Percentiles rank a stretch among this genome's conserved stretches.
These are phyloP conservation scores for Morus bassanus DNA, from an alignment of 2,797 vertebrate genomes.

Conservation along the genomic window DNA sequence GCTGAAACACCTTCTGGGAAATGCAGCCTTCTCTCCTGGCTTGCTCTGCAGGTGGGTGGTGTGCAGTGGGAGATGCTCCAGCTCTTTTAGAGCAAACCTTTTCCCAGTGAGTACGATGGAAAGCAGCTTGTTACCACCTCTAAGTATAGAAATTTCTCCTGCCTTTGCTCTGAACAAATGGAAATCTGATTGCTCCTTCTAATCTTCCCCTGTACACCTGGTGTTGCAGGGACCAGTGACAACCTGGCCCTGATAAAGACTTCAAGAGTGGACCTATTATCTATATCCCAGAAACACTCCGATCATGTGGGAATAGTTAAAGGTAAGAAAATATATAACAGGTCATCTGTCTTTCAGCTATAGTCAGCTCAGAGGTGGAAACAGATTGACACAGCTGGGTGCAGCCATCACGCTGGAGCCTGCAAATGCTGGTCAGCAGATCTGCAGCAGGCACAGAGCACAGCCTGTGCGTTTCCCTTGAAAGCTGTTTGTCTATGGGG, in stretches of 20 bases:
- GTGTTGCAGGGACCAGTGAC: conserved; percentile 2
- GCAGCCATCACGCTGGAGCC: not conserved
- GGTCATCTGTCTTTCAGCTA: conserved; percentile 38
- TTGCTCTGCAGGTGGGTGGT: not conserved
- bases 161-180: not conserved
- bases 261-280: conserved; percentile 27
- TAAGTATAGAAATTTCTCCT: not conserved
- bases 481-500: not conserved
- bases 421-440: not conserved
- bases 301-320: conserved; percentile 46
- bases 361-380: conserved; percentile 21
- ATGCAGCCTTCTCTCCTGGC: not conserved
- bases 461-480: fast-evolving
- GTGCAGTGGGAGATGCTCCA: not conserved
- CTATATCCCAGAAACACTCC: not conserved
- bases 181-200: not conserved
- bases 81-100: not conserved
- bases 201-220: conserved; percentile 1
- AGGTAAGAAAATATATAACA: conserved; percentile 42
- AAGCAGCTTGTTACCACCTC: not conserved
- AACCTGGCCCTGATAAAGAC: conserved; percentile 34
- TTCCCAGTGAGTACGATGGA: not conserved
- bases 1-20: not conserved
- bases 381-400: conserved; percentile 18
- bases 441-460: not conserved